These are phyloP conservation scores for Smutsia temminckii DNA, from an alignment of 2,797 vertebrate genomes.

Conservation along the genomic window DNA sequence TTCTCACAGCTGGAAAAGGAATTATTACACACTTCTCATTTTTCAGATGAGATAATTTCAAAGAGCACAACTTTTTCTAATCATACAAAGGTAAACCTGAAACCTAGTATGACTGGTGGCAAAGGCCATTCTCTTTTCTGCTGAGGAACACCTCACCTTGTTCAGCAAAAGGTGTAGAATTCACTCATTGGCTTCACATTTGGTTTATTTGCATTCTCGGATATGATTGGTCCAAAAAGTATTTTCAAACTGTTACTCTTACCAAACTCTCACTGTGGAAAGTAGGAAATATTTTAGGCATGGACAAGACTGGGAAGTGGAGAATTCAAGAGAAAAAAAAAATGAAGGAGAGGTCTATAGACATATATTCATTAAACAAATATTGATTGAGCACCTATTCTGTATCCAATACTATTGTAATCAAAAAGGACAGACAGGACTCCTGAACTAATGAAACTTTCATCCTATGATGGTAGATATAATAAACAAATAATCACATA, in stretches of 20 bases:
- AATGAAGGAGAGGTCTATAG: rapidly evolving
- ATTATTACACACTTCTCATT: background rate
- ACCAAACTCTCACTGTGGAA: background rate
- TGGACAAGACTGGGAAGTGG: background rate
- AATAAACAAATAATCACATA: background rate
- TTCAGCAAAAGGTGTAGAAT: background rate
- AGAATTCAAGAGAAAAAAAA: background rate
- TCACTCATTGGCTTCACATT: background rate
- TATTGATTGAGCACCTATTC: background rate
- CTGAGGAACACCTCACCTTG: background rate
- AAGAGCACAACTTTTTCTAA: slow-evolving; percentile 11
- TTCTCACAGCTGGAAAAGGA: background rate
- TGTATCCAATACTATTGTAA: background rate
- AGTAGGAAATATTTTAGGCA: background rate
- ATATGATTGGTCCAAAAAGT: background rate
- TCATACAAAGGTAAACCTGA: background rate
- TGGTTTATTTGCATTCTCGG: background rate
- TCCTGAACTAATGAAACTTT: background rate
- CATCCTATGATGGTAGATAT: background rate
- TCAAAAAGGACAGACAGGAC: background rate
- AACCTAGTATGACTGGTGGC: background rate
- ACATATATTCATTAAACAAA: background rate
- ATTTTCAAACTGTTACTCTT: background rate
- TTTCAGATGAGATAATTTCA: slow-evolving; percentile 19
- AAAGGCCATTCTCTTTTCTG: background rate